Base-by-base conservation (phyloP, 1,140 invertebrate genomes). In the Rhopalosiphum maidis region DNA sequence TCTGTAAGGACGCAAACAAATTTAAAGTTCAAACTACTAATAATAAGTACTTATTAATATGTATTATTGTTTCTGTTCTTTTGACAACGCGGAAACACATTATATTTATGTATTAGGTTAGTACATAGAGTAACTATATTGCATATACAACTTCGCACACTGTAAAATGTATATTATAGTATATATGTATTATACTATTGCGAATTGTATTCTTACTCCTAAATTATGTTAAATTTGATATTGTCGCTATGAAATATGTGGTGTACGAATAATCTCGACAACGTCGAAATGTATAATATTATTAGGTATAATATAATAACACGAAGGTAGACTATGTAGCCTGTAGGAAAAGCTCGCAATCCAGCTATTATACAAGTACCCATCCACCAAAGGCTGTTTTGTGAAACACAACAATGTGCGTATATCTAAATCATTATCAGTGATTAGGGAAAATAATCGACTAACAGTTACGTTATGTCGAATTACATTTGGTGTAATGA, bases 341-440 rank as follows among this genome's bases (percentile, higher is more conserved):
- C 30, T 77, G 30, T n/a, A 77, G 30, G 60, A 77, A 77, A 77
- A 77, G 30, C 60, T 15, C 15, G 60, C 30, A 22, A 46, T 30
- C 46, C 85, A 46, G 25, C 60, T 77, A 77, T 77, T 77, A 46
- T 86, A n/a, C 85, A 46, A 43, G 25, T 86, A n/a, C 30, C 22
- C 9, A 23, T 54, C 30, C 60, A 21, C 30, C 43, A 46, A 30
- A 23, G 41, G 43, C 43, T 86, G 37, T 86, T 86, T 46, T 48
- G 43, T 86, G 85, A 86, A 46, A 86, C 4, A 41, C 30, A n/a
- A 86, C 43, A 46, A 86, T 86, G 46, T 48, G n/a, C 41, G 83
- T 48, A 30, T 46, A 46, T n/a, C 43, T 86, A 86, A 46, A 86
- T 41, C 85, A 86, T 46, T 43, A 86, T 86, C 43, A 86, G 85